Percentiles rank a stretch among this genome's conserved stretches.
These are phyloP conservation scores for Drosophila santomea DNA, from an alignment of 1,140 invertebrate species.

Conservation along the genomic window DNA sequence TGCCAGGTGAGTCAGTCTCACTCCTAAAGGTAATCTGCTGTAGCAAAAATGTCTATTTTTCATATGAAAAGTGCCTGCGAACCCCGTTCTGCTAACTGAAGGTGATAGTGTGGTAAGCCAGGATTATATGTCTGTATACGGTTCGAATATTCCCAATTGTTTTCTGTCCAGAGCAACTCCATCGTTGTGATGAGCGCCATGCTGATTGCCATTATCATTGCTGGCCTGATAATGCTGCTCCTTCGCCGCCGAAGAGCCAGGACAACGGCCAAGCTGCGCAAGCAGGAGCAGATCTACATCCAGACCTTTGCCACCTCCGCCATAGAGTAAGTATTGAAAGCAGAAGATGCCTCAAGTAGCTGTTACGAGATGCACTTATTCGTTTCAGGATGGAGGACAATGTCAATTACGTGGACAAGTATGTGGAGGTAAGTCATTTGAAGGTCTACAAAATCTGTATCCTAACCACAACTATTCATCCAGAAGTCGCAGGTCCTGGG, in stretches of 20 bases:
- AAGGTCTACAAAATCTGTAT: not conserved
- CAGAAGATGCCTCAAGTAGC: accelerated
- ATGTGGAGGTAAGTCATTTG: constrained; percentile 63
- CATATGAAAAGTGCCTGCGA: constrained; percentile 49
- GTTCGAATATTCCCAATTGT: not conserved
- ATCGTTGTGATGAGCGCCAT: constrained; percentile 56
- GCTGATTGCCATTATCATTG: constrained; percentile 52
- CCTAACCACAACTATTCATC: not conserved
- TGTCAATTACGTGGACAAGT: constrained; percentile 79
- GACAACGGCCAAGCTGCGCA: constrained; percentile 49
- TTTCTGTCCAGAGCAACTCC: constrained; percentile 45
- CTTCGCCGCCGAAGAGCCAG: constrained; percentile 36
- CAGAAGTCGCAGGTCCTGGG: constrained; percentile 74
- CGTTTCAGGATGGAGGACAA: constrained; percentile 75
- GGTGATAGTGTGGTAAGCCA: constrained; percentile 52
- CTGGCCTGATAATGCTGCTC: constrained; percentile 39
- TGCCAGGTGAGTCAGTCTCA: constrained; percentile 48
- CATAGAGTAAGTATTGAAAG: constrained; percentile 48
- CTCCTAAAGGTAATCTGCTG: accelerated
- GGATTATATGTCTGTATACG: no score
- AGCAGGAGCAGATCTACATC: constrained; percentile 64
- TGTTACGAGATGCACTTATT: not conserved
- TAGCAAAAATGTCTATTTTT: not conserved
- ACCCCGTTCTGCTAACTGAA: constrained; percentile 40
- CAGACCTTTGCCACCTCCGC: constrained; percentile 56